Evolutionary conservation across 2,888 invertebrate species (phyloP).

Genomic region (Parnassius mnemosyne): DNA sequence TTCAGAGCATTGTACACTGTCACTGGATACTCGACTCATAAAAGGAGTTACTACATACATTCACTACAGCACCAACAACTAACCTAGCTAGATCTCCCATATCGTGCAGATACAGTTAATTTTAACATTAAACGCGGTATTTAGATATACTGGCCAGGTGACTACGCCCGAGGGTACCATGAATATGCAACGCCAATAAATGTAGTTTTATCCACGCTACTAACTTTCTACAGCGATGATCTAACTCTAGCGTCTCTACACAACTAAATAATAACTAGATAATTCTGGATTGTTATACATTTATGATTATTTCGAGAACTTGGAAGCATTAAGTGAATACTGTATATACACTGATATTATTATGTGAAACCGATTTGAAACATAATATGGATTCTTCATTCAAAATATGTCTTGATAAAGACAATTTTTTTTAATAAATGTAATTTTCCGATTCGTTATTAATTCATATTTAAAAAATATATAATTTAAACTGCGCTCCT

Average conservation of each 20-base stretch:
- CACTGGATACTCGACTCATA: slow-evolving; percentile 57
- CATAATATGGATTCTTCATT: too few relatives aligned
- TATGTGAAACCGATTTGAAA: too few relatives aligned
- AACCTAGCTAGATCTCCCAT: slow-evolving; percentile 34
- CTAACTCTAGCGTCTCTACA: slow-evolving; percentile 15
- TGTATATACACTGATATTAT: too few relatives aligned
- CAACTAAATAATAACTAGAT: slow-evolving; percentile 6
- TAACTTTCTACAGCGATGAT: slow-evolving; percentile 62
- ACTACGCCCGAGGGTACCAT: slow-evolving; percentile 59
- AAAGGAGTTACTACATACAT: slow-evolving; percentile 58
- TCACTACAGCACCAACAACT: slow-evolving; percentile 37
- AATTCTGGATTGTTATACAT: slow-evolving; percentile 15
- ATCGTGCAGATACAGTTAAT: slow-evolving; percentile 17
- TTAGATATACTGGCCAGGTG: slow-evolving; percentile 41
- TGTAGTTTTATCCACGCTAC: slow-evolving; percentile 66
- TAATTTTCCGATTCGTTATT: too few relatives aligned
- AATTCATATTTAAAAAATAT: too few relatives aligned
- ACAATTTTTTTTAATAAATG: too few relatives aligned
- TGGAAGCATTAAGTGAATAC: background rate
- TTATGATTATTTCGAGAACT: slow-evolving; percentile 17
- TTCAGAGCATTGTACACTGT: slow-evolving; percentile 37
- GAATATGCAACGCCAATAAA: slow-evolving; percentile 78
- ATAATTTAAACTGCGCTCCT: too few relatives aligned
- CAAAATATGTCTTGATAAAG: too few relatives aligned
- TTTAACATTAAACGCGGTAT: slow-evolving; percentile 23